Base-by-base conservation (phyloP, 2,113 vertebrate species). In the Chascanopsetta lugubris region DNA sequence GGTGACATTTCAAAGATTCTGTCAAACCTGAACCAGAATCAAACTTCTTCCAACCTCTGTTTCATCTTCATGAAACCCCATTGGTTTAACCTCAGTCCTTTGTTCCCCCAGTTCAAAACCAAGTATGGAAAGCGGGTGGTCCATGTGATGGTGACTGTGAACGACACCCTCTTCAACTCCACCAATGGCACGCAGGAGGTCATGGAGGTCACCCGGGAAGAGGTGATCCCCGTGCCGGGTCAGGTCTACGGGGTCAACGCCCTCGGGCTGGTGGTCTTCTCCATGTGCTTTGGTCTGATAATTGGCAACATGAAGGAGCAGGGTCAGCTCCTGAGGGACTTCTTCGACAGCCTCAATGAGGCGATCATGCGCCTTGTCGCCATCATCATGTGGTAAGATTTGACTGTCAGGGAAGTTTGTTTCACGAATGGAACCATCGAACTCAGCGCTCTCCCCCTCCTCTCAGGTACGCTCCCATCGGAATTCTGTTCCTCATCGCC, bases 221-320 rank as follows among this genome's bases (percentile, higher is more conserved):
- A 98, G 70, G 63, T 95, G 56, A 91, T 99, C 53, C 97, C 97
- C 0, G 80, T 98, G 13, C 87, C 96, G 0, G 96, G 96, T n/a
- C 90, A 93, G 69, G 95, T 96, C 75, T 96, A 94, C 0, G 96
- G 96, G 27, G 94, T 99, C 71, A 99, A 99, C 17, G 97, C 97
- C 13, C 90, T 99, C 8, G 97, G 97, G 22, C 87, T 99, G 63
- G 97, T 98, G 53, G 96, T 98, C 84, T 98, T 99, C 81, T 98
- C 96, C 50, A 95, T 99, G 93, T 95, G 94, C 84, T 97, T 99
- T 10, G 96, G 97, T 56, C 90, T 99, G 60, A 97, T 99, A 69
- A 98, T 99, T 68, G 96, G 97, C 75, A 97, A 92, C 85, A 98
- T 99, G 96, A 98, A 95, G 82, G 96, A 98, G 79, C 94, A 98